A percentile compares a stretch with the other conserved stretches of the same genome.
These are phyloP conservation scores for Megalopta genalis DNA, from an alignment of 1,140 invertebrate genomes.

Conservation along the genomic window DNA sequence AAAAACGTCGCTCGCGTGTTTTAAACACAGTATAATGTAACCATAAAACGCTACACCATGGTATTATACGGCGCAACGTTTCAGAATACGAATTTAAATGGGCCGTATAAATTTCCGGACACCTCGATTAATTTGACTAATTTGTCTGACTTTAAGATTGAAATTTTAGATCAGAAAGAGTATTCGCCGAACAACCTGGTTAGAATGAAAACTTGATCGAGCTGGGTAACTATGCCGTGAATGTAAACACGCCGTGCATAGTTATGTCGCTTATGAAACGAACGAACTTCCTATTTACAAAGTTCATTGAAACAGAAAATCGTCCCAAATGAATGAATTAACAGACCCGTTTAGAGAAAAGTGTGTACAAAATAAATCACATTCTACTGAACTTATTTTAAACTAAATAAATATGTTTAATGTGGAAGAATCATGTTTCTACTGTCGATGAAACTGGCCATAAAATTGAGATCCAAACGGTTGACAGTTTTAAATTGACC, in stretches of 20 bases:
- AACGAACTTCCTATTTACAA: neutral
- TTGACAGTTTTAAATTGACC: neutral
- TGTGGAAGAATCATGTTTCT: no score
- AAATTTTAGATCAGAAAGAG: neutral
- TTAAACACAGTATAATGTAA: neutral
- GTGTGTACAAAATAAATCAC: neutral
- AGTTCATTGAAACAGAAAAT: neutral
- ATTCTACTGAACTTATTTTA: neutral
- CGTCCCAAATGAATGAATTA: neutral
- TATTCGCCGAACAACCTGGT: no score
- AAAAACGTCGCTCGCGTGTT: neutral
- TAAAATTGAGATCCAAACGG: neutral
- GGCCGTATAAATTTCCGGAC: neutral
- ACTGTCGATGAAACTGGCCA: no score
- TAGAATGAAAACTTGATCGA: slow-evolving; percentile 2
- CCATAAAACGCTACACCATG: neutral
- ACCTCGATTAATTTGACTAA: neutral
- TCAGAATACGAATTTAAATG: neutral
- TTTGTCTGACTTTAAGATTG: neutral
- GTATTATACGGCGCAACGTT: neutral
- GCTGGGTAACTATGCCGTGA: neutral
- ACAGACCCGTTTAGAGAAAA: neutral
- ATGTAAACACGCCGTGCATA: slow-evolving; percentile 19
- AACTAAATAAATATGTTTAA: neutral
- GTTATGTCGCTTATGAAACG: slow-evolving; percentile 1